Evolutionary conservation across 2,888 invertebrate species (phyloP), one percentile per base, ranked within the genome.

Genomic region (Dermolepida albohirtum): DNA sequence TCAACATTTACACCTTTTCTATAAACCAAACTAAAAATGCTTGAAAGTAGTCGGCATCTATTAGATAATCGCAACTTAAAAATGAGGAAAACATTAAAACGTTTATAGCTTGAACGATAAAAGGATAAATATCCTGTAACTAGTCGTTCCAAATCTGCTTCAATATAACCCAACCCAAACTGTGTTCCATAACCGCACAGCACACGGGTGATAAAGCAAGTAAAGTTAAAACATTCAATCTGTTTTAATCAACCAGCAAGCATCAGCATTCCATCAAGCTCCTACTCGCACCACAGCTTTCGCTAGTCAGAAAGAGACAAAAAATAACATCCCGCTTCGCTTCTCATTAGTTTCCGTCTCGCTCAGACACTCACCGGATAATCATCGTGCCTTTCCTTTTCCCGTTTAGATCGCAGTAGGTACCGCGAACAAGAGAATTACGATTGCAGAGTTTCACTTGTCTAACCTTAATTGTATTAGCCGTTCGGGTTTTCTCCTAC

Each of bases 361-460:
- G 73, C 77, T 72, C 75, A 75, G 76, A 78, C 78, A 16, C 22
- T 22, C 29, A 12, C 12, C 27, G 10, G 17, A n/a, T 50, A 8
- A 27, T 27, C 50, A 22, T 17, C 14, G 11, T 49, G 49, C 16
- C 6, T 47, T 12, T 47, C 16, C 17, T 17, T 50, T 22, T 50
- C 50, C 27, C 39, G 52, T 29, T 39, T 14, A 39, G 39, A 12
- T 39, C 22, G 50, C 17, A n/a, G 50, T 34, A 12, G 39, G 39
- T 34, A 34, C 39, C 16, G 63, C 63, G 64, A 49, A 52, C 68
- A 66, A 70, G 69, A 73, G 79, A 83, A 80, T 84, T 84, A 84
- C 83, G 83, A 84, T 82, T 83, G 83, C 82, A 76, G 80, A 83
- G 83, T 84, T 84, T 84, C 84, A 84, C 84, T 84, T 84, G 83